Base-by-base conservation (phyloP, 2,888 invertebrate genomes). In the Drosophila pseudotakahashii region DNA sequence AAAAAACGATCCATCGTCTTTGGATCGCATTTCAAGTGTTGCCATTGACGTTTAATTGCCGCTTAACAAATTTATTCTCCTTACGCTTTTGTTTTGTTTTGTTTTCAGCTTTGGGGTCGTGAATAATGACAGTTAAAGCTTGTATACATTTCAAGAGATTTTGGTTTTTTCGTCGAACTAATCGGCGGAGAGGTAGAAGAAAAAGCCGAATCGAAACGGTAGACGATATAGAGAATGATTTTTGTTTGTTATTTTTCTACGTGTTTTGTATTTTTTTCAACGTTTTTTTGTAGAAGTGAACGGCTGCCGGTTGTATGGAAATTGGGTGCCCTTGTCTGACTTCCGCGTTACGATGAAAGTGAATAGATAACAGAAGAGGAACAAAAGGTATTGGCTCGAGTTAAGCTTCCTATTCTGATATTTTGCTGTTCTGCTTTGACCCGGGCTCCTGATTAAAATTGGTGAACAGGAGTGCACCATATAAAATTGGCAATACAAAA, bases 1-100 rank as follows among this genome's bases (percentile, higher is more conserved):
- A 64, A 42, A 30, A 67, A 36, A 42, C 64, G 54, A 63, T 67
- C 67, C 67, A 68, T 66, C 64, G 66, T 47, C 64, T 48, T 62
- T 47, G 53, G 62, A 71, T 62, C 59, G 68, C 62, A 44, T 59
- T 67, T 78, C 73, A 71, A 85, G 79, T 81, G 70, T 67, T 64
- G 50, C 63, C 70, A 64, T 81, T 71, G 78, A 75, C 78, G 67
- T 74, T 74, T 78, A 81, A 80, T 83, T 77, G 79, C 63, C 51
- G 53, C 73, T 76, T 75, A 75, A 71, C 64, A 71, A 72, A 74
- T 77, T 64, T 68, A 50, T 63, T 52, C 70, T 50, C n/a, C 41
- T 42, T 47, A 19, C 9, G 45, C 52, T 36, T 47, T n/a, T n/a
- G n/a, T n/a, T n/a, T 67, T 64, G 64, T 64, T 44, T 63, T 64